Percentiles rank a stretch among this genome's conserved stretches.
Evolutionary conservation across 2,797 vertebrate species (phyloP).

Genomic region (Acanthurus leucopareius): DNA sequence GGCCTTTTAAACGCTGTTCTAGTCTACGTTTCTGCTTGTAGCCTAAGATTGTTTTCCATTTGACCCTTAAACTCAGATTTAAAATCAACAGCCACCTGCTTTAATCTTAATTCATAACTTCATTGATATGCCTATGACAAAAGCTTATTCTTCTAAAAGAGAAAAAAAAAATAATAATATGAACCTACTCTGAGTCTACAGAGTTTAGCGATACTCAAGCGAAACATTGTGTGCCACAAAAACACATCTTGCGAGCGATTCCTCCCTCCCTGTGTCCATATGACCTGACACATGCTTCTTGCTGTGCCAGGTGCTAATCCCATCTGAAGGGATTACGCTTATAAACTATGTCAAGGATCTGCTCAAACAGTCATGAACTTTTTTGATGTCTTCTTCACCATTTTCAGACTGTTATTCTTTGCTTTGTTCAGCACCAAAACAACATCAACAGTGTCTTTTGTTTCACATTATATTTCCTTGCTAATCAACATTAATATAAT

Average conservation of each 20-base stretch:
- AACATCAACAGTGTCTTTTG: not conserved
- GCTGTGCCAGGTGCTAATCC: slow-evolving; percentile 77
- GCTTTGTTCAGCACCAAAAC: not conserved
- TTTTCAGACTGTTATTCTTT: slow-evolving; percentile 3
- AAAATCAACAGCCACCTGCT: not conserved
- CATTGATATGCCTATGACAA: not conserved
- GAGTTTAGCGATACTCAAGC: slow-evolving; percentile 71
- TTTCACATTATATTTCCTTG: not conserved
- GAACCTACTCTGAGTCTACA: slow-evolving; percentile 72
- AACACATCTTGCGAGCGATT: slow-evolving; percentile 37
- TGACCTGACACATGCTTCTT: slow-evolving; percentile 65
- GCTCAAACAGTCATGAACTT: slow-evolving; percentile 7
- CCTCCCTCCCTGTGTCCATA: slow-evolving; percentile 64
- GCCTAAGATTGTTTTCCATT: slow-evolving; percentile 17
- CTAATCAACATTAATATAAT: too few species aligned
- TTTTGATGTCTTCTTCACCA: not conserved
- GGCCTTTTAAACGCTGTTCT: not conserved
- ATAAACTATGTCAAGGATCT: slow-evolving; percentile 62
- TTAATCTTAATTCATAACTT: not conserved
- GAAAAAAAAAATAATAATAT: not conserved
- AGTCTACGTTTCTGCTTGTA: not conserved
- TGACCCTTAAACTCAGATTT: slow-evolving; percentile 13
- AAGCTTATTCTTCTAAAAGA: not conserved
- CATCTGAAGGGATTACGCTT: slow-evolving; percentile 78
- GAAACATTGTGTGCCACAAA: slow-evolving; percentile 72